Conservation (phyloP, 2,113 vertebrate species). For the Burhinus oedicnemus region DNA sequence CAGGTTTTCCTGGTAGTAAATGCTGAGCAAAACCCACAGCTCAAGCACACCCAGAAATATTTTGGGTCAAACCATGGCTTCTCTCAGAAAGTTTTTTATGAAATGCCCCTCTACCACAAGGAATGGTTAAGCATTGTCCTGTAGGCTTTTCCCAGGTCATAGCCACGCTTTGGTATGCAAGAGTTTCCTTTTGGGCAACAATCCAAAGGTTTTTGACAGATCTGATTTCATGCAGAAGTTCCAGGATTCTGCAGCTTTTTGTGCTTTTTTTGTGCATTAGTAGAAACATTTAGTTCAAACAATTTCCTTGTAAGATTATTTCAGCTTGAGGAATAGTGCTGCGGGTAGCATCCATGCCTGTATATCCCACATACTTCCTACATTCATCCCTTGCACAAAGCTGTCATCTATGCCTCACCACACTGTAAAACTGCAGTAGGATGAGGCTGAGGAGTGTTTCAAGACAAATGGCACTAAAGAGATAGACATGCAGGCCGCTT, state of each 20-base stretch:
- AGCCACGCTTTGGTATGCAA: not conserved
- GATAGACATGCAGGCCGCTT: not conserved
- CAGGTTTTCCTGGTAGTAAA: not conserved
- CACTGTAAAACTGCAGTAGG: not conserved
- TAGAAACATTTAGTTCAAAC: not conserved
- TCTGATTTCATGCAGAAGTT: not conserved
- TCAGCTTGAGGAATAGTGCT: not conserved
- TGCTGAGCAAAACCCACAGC: not conserved
- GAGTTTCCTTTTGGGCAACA: not conserved
- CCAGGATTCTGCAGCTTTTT: not conserved
- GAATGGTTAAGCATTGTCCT: not conserved
- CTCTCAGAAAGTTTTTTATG: not conserved
- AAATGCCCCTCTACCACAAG: not conserved
- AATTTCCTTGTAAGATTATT: not conserved
- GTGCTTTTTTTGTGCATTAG: not conserved
- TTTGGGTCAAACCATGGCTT: not conserved
- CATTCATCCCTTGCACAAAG: not conserved
- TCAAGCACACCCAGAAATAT: not conserved
- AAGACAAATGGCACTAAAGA: not conserved
- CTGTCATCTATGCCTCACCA: not conserved
- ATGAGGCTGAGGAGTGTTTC: not conserved
- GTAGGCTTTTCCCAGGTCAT: not conserved
- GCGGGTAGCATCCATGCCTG: not conserved
- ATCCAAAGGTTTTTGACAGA: not conserved
- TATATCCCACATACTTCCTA: not conserved